Percentiles rank a stretch among this genome's conserved stretches.
phyloP scores from a whole-genome alignment of 2,888 invertebrate genomes.

The Patella ulyssiponensis region DNA sequence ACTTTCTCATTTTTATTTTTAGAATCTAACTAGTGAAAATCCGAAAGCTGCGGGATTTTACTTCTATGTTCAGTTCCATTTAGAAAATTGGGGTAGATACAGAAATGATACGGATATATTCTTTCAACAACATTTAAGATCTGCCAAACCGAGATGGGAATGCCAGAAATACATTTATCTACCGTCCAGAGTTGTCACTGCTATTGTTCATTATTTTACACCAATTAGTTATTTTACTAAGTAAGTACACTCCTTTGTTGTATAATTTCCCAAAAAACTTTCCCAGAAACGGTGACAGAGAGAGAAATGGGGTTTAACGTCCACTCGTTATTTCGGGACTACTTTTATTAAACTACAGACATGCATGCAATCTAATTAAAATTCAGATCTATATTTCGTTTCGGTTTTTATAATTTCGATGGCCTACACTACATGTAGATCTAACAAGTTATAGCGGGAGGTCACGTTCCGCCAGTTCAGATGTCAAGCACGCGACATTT shows the following conservation, averaged over 20 bases:
- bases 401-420: too few relatives aligned
- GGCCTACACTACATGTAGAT: too few relatives aligned
- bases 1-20: neutral
- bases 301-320: too few relatives aligned
- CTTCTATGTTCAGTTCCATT: slow-evolving; percentile 23
- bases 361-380: too few relatives aligned
- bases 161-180: neutral
- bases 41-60: slow-evolving; percentile 16
- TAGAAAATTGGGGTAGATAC: slow-evolving; percentile 7
- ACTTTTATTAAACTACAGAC: too few relatives aligned
- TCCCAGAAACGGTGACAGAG: neutral
- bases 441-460: too few relatives aligned
- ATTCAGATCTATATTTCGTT: too few relatives aligned
- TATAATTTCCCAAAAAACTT: neutral
- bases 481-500: too few relatives aligned
- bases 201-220: neutral
- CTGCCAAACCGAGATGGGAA: neutral
- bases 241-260: neutral
- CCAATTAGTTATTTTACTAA: neutral
- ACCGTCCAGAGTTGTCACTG: neutral
- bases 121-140: neutral
- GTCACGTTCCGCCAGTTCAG: too few relatives aligned
- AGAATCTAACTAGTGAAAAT: slow-evolving; percentile 1
- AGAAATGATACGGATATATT: neutral
- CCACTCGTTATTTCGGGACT: too few relatives aligned